phyloP scores from a whole-genome alignment of 2,113 vertebrate genomes.

The Burhinus oedicnemus region DNA sequence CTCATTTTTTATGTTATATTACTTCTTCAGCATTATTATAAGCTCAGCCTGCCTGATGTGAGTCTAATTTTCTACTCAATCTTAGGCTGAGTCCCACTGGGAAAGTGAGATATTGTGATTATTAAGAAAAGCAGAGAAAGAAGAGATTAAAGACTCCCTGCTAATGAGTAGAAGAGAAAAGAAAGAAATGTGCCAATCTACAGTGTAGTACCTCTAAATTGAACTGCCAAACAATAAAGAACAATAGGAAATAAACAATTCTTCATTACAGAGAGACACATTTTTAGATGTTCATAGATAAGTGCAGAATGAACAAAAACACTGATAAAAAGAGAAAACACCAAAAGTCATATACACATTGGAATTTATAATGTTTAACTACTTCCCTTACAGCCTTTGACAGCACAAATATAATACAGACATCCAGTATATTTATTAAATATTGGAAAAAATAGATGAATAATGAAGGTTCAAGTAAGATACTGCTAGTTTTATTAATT shows the following conservation, averaged over 20 bases:
- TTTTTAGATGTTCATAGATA: neutral
- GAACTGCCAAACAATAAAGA: conserved; percentile 44
- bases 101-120: conserved; percentile 65
- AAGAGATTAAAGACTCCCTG: conserved; percentile 51
- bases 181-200: conserved; percentile 40
- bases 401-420: neutral
- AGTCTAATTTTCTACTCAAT: conserved; percentile 70
- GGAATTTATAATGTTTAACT: neutral
- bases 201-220: conserved; percentile 20
- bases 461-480: neutral
- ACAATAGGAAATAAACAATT: conserved; percentile 35
- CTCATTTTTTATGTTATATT: conserved; percentile 33
- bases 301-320: neutral
- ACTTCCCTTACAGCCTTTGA: neutral
- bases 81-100: conserved; percentile 60
- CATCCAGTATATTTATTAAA: neutral
- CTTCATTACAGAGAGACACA: neutral
- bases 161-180: conserved; percentile 62
- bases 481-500: neutral
- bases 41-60: conserved; percentile 38
- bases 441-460: neutral
- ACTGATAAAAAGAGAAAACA: neutral
- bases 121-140: conserved; percentile 55
- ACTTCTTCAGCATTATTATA: conserved; percentile 59
- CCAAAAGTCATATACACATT: neutral